phyloP scores from a whole-genome alignment of 2,888 invertebrate species.

The Hypolimnas misippus region DNA sequence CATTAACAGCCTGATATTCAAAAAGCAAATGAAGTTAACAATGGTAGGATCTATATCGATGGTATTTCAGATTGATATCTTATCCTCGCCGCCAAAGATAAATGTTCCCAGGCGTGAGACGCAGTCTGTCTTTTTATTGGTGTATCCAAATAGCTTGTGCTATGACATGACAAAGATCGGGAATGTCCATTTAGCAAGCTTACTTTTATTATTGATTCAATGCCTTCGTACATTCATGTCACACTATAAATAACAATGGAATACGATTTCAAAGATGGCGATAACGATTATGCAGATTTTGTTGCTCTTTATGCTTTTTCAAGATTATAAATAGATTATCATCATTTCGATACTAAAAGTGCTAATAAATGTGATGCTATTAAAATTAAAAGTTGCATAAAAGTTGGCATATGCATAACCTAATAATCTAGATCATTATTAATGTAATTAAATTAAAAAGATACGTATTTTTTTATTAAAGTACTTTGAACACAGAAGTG shows the following conservation, averaged over 20 bases:
- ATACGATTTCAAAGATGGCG: constrained; percentile 11
- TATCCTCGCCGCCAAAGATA: constrained; percentile 46
- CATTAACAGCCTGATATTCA: constrained; percentile 9
- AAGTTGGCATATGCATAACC: no score
- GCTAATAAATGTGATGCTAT: no score
- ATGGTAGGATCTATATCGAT: constrained; percentile 47
- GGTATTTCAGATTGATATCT: constrained; percentile 43
- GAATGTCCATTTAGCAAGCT: constrained; percentile 59
- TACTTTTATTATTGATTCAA: constrained; percentile 41
- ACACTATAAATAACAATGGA: constrained; percentile 34
- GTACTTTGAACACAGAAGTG: no score
- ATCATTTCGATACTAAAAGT: no score
- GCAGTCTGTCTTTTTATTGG: constrained; percentile 44
- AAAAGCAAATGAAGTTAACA: constrained; percentile 39
- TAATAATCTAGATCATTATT: no score
- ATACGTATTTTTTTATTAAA: no score
- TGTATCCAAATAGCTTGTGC: constrained; percentile 48
- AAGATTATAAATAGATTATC: no score
- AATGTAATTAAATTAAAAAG: no score
- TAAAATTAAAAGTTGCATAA: no score
- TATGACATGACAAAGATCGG: constrained; percentile 69
- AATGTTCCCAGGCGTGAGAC: constrained; percentile 46
- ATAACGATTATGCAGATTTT: constrained; percentile 9
- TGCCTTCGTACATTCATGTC: constrained; percentile 33
- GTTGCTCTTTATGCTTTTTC: background rate